Evolutionary conservation across 2,113 vertebrate genomes (phyloP).

Genomic region (Tachuris rubrigastra): DNA sequence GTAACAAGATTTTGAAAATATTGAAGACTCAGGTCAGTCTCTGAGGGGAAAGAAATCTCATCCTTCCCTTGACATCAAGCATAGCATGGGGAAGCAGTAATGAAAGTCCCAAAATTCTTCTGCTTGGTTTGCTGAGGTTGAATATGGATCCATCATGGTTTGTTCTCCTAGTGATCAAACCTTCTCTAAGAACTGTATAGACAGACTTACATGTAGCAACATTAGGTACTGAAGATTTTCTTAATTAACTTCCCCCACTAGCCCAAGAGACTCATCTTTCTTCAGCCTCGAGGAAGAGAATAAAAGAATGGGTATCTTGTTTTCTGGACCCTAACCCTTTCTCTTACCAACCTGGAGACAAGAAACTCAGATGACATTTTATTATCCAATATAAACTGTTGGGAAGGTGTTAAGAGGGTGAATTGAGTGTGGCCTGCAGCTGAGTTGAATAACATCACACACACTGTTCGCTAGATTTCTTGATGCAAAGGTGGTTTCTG

Average conservation of each 20-base stretch:
- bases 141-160: neutral
- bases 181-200: neutral
- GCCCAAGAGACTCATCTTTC: neutral
- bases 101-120: neutral
- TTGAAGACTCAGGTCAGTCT: neutral
- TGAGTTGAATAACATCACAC: neutral
- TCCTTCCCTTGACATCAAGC: neutral
- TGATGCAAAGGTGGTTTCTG: slow-evolving; percentile 3
- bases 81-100: neutral
- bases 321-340: neutral
- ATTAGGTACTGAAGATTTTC: neutral
- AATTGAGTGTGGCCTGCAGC: neutral
- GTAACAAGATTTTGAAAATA: neutral
- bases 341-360: neutral
- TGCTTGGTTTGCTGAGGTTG: neutral
- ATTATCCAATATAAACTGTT: neutral
- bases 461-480: neutral
- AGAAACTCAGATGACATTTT: neutral
- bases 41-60: neutral
- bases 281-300: neutral
- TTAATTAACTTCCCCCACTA: neutral
- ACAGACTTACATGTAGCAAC: neutral
- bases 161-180: neutral
- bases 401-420: neutral
- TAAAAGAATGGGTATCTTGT: neutral